phyloP scores from a whole-genome alignment of 2,888 invertebrate species.

The Ischnura elegans region DNA sequence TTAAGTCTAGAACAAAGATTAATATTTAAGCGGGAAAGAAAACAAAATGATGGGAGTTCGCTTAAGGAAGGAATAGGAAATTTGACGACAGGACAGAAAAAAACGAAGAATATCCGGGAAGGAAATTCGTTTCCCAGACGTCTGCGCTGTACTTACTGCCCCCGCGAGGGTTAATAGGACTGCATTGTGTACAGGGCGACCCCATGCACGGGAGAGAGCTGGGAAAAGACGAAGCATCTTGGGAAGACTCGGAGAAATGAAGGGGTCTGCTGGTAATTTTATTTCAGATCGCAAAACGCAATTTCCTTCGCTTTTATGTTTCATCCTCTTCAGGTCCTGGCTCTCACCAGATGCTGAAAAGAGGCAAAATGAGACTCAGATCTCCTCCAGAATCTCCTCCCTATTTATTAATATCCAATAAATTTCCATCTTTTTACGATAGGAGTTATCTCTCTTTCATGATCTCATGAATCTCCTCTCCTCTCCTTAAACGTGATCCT shows the following conservation, averaged over 20 bases:
- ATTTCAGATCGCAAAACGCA: conserved; percentile 2
- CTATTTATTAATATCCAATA: not conserved
- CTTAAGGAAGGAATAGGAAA: not conserved
- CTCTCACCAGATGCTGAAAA: not conserved
- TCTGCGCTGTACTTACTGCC: not conserved
- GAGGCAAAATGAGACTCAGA: not conserved
- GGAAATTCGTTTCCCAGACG: not conserved
- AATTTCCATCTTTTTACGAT: not conserved
- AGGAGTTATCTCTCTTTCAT: not conserved
- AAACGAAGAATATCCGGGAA: too few relatives aligned
- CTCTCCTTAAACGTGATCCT: not conserved
- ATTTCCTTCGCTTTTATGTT: not conserved
- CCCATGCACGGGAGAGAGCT: not conserved
- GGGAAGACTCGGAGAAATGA: not conserved
- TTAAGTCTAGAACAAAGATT: not conserved
- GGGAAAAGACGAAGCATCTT: not conserved
- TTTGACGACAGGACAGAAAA: not conserved
- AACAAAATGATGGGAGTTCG: not conserved
- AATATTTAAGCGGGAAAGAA: not conserved
- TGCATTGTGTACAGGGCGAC: not conserved
- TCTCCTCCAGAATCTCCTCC: not conserved
- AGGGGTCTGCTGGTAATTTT: not conserved
- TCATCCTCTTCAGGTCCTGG: not conserved
- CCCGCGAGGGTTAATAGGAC: not conserved
- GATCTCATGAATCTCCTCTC: not conserved